Conservation (phyloP, 2,797 vertebrate species). For the Ceyx erithaca region DNA sequence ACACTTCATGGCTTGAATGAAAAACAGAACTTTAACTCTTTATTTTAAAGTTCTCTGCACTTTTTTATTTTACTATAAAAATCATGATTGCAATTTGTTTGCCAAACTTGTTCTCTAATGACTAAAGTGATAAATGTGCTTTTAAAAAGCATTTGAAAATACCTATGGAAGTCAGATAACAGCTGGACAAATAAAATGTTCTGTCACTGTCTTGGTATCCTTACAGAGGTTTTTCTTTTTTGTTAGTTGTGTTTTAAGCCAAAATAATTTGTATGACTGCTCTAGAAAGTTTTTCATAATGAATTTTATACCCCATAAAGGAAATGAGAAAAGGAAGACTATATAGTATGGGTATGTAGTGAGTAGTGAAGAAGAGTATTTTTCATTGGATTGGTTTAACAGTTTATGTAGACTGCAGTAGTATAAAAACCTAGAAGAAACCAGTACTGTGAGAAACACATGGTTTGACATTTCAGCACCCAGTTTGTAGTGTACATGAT, state of each 20-base stretch:
- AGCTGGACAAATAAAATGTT: not conserved
- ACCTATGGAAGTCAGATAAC: not conserved
- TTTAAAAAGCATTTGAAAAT: not conserved
- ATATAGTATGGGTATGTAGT: not conserved
- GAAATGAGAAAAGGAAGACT: not conserved
- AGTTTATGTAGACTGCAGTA: not conserved
- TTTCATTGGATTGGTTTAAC: not conserved
- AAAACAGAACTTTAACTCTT: constrained; percentile 65
- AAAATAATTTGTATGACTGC: not conserved
- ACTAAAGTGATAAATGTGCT: not conserved
- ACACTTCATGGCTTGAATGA: constrained; percentile 67
- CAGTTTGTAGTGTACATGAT: not conserved
- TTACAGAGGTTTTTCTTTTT: not conserved
- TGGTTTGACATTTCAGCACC: not conserved
- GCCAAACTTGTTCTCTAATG: not conserved
- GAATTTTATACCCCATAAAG: not conserved
- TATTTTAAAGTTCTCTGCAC: constrained; percentile 25
- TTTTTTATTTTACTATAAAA: not conserved
- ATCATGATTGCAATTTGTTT: constrained; percentile 28
- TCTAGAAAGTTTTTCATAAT: not conserved
- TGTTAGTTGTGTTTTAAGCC: not conserved
- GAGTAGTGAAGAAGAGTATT: not conserved
- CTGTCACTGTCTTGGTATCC: not conserved
- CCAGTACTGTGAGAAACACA: not conserved
- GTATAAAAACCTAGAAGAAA: not conserved